Evolutionary conservation across 2,888 invertebrate species (phyloP), one percentile per base, ranked within the genome.

Genomic region (Epicampocera succincta): DNA sequence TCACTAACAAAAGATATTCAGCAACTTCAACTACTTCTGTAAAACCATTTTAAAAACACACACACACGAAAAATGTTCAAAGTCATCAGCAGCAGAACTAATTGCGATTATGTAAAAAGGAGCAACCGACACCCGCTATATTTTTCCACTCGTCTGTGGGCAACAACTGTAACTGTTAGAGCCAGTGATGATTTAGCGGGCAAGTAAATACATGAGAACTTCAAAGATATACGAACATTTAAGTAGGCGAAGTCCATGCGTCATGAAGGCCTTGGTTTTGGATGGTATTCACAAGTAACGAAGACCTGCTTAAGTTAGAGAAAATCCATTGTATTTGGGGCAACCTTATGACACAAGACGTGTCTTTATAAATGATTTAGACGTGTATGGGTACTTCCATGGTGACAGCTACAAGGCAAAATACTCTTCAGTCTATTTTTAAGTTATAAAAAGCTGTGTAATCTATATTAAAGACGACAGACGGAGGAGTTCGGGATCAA

Each of bases 1-100:
- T 61, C 13, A 52, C 40, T 29, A 33, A 72, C 60, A 72, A 72
- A 52, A 72, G 68, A 71, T 60, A 40, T 42, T 40, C 25, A 46
- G 13, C 46, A 50, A 25, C 52, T 25, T 42, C 44, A n/a, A 33
- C 50, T 40, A 40, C 48, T 56, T 56, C 33, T 12, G 38, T 40
- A 61, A 33, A 12, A 73, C 15, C 54, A 42, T 42, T 48, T 13
- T 48, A 29, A 11, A 58, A n/a, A n/a, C n/a, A 44, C n/a, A 54
- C 52, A 17, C 46, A 3, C 40, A 40, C 1, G 13, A 42, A 0
- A 21, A 2, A 42, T n/a, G 8, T 29, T 33, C 19, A 61, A 66
- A 71, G 63, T 54, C 79, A 48, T 73, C 75, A 75, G 40, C 63
- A 38, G 73, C 77, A 77, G 69, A 74, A 78, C 81, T 65, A 78